A percentile compares a stretch with the other conserved stretches of the same genome.
Evolutionary conservation across 2,113 vertebrate species (phyloP).

Genomic region (Rhinolophus ferrumequinum): DNA sequence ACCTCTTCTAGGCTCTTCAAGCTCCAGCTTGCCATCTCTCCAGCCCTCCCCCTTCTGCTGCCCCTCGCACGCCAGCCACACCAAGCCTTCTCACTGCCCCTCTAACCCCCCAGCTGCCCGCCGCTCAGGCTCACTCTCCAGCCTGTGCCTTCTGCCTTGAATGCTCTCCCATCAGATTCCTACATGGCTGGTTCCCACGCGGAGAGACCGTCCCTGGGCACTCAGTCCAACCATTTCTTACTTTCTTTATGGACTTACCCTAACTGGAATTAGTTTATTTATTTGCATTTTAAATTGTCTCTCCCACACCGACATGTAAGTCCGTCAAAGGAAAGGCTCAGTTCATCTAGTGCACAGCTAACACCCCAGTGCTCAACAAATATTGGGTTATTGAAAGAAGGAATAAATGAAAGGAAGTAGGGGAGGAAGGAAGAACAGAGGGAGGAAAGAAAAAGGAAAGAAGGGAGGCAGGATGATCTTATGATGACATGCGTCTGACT

Average conservation of each 20-base stretch:
- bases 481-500: background rate
- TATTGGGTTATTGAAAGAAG: background rate
- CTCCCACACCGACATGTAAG: background rate
- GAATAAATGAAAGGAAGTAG: background rate
- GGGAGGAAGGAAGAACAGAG: background rate
- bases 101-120: background rate
- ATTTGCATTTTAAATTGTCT: background rate
- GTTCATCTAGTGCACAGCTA: background rate
- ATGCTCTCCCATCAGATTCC: background rate
- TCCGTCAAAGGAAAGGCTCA: background rate
- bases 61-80: background rate
- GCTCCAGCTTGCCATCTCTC: background rate
- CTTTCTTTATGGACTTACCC: background rate
- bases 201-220: background rate
- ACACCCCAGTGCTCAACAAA: background rate
- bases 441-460: too few relatives aligned
- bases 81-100: background rate
- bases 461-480: background rate
- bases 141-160: background rate
- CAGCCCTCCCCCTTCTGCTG: too few relatives aligned
- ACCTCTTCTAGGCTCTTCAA: background rate
- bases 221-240: too few relatives aligned
- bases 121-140: background rate
- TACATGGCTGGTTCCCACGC: background rate
- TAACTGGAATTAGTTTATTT: background rate